These are phyloP conservation scores for Pachyramphus minor DNA, from an alignment of 2,113 vertebrate species.

Conservation along the genomic window DNA sequence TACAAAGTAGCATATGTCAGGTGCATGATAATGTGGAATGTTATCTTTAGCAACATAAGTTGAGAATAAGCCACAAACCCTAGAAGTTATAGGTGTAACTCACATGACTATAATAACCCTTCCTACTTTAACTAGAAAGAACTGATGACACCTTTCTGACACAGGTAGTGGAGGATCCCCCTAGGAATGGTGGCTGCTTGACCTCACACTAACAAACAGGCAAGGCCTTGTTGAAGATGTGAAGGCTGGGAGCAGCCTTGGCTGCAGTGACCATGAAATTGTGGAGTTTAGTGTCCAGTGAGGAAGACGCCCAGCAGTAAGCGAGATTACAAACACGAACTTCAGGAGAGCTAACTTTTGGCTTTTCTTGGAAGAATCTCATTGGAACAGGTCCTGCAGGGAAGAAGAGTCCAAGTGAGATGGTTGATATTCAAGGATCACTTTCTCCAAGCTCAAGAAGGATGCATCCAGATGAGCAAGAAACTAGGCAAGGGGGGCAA, in stretches of 20 bases:
- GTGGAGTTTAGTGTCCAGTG: not conserved
- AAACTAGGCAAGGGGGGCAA: not conserved
- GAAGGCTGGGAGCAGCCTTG: not conserved
- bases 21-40: not conserved
- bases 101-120: not conserved
- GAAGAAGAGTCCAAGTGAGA: not conserved
- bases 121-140: not conserved
- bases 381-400: not conserved
- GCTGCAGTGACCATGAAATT: not conserved
- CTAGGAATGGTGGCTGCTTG: not conserved
- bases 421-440: not conserved
- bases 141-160: not conserved
- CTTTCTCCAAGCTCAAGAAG: not conserved
- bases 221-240: not conserved
- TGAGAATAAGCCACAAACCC: not conserved
- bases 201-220: not conserved
- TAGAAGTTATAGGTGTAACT: not conserved
- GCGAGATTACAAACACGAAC: not conserved
- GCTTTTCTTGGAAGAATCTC: not conserved
- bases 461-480: not conserved
- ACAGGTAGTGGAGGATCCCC: not conserved
- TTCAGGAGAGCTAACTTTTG: accelerated
- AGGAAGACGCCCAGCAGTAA: not conserved
- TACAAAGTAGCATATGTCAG: not conserved
- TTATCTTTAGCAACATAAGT: not conserved